A percentile compares a stretch with the other conserved stretches of the same genome.
phyloP scores from a whole-genome alignment of 2,113 vertebrate genomes.

The Cichladusa arquata region DNA sequence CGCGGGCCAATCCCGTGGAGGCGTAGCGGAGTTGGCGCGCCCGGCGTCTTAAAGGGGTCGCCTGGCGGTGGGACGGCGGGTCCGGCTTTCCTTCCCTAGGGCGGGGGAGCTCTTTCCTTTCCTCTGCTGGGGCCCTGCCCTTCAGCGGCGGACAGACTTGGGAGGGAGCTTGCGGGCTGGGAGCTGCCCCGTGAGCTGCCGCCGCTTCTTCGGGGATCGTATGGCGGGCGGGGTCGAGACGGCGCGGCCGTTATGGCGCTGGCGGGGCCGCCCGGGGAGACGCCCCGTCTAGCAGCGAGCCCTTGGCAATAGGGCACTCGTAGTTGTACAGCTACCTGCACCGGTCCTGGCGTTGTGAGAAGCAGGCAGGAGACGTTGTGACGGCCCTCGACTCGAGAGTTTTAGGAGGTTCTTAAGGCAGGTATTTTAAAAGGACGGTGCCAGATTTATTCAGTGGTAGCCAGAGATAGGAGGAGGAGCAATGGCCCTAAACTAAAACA shows the following conservation, averaged over 20 bases:
- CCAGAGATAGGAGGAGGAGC: neutral
- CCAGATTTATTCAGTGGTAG: neutral
- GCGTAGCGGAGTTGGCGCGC: neutral
- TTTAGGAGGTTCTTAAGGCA: too few species aligned
- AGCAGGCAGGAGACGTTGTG: neutral
- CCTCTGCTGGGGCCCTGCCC: too few species aligned
- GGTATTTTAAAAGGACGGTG: neutral
- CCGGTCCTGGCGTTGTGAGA: rapidly evolving
- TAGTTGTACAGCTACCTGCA: rapidly evolving
- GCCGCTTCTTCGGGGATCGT: neutral
- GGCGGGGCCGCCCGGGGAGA: too few species aligned
- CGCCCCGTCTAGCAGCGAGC: neutral
- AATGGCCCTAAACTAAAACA: neutral
- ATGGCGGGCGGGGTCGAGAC: neutral
- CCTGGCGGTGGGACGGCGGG: neutral
- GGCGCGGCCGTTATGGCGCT: neutral
- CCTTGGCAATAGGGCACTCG: rapidly evolving
- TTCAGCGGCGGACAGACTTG: neutral
- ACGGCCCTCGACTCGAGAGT: neutral
- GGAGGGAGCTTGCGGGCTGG: neutral
- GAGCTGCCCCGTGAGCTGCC: neutral
- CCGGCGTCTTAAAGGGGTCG: conserved; percentile 44
- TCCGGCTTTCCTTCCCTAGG: rapidly evolving
- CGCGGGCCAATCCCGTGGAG: neutral
- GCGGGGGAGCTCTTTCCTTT: rapidly evolving